phyloP scores from a whole-genome alignment of 2,888 invertebrate species.

The Tryphoninae sp. region DNA sequence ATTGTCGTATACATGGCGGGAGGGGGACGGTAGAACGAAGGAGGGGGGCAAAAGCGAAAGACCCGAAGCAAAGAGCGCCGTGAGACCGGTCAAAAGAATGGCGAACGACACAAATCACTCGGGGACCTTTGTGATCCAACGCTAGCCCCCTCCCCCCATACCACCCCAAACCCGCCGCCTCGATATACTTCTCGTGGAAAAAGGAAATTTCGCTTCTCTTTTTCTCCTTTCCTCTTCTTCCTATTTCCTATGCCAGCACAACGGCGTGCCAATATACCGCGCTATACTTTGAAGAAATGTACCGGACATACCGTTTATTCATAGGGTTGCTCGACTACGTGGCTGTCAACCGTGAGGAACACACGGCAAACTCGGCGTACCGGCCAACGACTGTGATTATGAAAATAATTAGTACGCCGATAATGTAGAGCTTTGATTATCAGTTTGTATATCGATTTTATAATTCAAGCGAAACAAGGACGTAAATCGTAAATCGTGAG shows the following conservation, averaged over 20 bases:
- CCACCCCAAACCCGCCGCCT: constrained; percentile 14
- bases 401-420: constrained; percentile 22
- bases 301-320: constrained; percentile 25
- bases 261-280: constrained; percentile 17
- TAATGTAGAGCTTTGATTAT: constrained; percentile 4
- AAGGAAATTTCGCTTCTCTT: constrained; percentile 60
- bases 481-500: no score
- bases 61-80: constrained; percentile 59
- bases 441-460: no score
- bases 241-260: constrained; percentile 30
- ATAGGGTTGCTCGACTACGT: not conserved
- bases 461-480: no score
- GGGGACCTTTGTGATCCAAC: constrained; percentile 73
- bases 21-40: constrained; percentile 43
- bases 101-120: constrained; percentile 80
- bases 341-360: not conserved
- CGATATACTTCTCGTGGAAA: constrained; percentile 48
- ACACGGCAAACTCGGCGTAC: not conserved
- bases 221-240: constrained; percentile 42
- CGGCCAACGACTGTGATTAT: constrained; percentile 19
- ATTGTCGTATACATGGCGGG: constrained; percentile 29
- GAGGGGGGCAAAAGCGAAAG: constrained; percentile 59
- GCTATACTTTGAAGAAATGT: constrained; percentile 45
- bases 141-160: constrained; percentile 39
- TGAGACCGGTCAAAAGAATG: constrained; percentile 76